Base-by-base conservation (phyloP, 2,797 vertebrate genomes). In the Chrysocyon brachyurus region DNA sequence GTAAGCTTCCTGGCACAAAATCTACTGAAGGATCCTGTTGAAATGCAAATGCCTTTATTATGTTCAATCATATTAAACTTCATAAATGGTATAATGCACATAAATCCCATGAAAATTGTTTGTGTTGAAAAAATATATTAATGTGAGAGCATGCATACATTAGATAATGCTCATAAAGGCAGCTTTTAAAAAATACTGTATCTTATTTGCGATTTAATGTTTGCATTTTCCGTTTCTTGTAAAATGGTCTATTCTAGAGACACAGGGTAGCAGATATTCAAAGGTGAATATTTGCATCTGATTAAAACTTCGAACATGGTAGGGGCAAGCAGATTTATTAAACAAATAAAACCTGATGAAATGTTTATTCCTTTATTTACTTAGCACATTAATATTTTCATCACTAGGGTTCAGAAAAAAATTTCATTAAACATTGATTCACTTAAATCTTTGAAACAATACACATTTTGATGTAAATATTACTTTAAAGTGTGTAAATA, bases 1-100 rank as follows among this genome's bases (percentile, higher is more conserved):
- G 97, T 97, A 94, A 96, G 96, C 19, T 96, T 97, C 96, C 97
- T 98, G 98, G 98, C 97, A 92, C 82, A 97, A 98, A 98, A 98
- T 82, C 98, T 98, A 97, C 97, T 87, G 94, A 98, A 98, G 96
- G 87, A 97, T 95, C 91, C 97, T 97, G 96, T 98, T 98, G 97
- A 98, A 97, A 99, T 98, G 98, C 98, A 98, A 98, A 98, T 98
- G 97, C 85, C 75, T 98, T 98, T 98, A 98, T 98, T 98, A 98
- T 96, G 91, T 17, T 97, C 97, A 98, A 98, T 98, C 98, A 96
- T 96, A 98, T 98, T 98, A 98, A 98, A 98, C 96, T 98, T 98
- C 95, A 61, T 97, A 98, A 98, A 97, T 96, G 97, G 92, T 84
- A 96, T 98, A 96, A 97, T 97, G 87, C 94, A 97, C 87, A 98